These are phyloP conservation scores for Takifugu bimaculatus DNA, from an alignment of 2,113 vertebrate genomes.

Conservation along the genomic window DNA sequence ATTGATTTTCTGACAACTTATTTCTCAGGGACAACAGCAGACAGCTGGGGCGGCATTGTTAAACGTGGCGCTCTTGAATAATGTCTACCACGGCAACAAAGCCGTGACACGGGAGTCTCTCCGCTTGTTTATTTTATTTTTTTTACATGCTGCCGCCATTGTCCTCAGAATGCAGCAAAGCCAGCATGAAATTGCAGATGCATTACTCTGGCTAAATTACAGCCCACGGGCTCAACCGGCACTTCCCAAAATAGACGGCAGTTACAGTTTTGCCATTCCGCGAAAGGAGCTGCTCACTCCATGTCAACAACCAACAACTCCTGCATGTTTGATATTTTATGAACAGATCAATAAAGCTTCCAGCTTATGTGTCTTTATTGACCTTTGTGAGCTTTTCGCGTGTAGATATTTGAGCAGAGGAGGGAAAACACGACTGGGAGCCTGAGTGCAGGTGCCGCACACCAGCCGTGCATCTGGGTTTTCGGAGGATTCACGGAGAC, in stretches of 20 bases:
- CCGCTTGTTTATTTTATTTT: constrained; percentile 30
- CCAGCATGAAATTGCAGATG: constrained; percentile 50
- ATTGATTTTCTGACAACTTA: constrained; percentile 54
- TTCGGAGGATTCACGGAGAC: background rate
- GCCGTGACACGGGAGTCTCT: constrained; percentile 38
- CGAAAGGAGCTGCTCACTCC: constrained; percentile 48
- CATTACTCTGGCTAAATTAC: constrained; percentile 51
- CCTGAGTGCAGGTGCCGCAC: too few species aligned
- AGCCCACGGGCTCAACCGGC: constrained; percentile 26
- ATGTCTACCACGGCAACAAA: constrained; percentile 16
- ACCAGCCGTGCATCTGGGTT: background rate
- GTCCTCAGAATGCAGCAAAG: constrained; percentile 50
- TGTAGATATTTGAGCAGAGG: constrained; percentile 14
- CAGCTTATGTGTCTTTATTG: constrained; percentile 46
- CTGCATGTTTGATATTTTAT: constrained; percentile 64
- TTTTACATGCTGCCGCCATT: constrained; percentile 37
- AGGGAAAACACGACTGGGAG: background rate
- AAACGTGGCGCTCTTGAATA: constrained; percentile 30
- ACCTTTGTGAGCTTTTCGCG: constrained; percentile 29
- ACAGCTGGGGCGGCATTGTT: constrained; percentile 39
- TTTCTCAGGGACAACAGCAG: constrained; percentile 33
- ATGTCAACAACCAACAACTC: constrained; percentile 52
- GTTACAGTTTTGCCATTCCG: constrained; percentile 52
- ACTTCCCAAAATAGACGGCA: constrained; percentile 60
- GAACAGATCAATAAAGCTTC: constrained; percentile 71